Base-by-base conservation (phyloP, 2,797 vertebrate species). In the Macroramphosus scolopax region DNA sequence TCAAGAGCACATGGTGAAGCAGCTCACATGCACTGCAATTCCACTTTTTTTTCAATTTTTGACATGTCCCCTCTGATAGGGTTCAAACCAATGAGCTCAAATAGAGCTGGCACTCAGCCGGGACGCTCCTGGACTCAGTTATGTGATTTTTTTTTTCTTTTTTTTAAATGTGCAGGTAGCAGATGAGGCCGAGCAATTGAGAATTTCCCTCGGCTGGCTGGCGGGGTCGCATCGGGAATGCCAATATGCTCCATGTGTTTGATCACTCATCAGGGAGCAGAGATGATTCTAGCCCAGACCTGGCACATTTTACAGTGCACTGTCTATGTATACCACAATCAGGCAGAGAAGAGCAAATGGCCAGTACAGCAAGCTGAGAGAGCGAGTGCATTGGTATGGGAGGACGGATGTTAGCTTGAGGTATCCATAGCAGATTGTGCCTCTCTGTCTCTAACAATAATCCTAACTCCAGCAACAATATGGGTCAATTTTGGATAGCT, bases 141-240 rank as follows among this genome's bases (percentile, higher is more conserved):
- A 70, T 73, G 73, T 82, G 76, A 81, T 77, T 74, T 72, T 87
- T 82, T 65, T 34, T 70, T 81, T 73, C 69, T 54, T n/a, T n/a
- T n/a, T n/a, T n/a, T 22, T 22, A 22, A 22, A 57, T 68, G 65
- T 78, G 68, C 72, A 84, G 76, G 77, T 77, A 77, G 66, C 77
- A 77, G 59, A 80, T 73, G 72, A 79, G 66, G 39, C 57, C 48
- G 17, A 20, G 58, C 56, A 50, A 67, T 66, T 45, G 49, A 70
- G 44, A 75, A 55, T 41, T 55, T 70, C 63, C 49, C 57, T 36
- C 24, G 53, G 66, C 48, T 62, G 55, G 50, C 52, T 70, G 52
- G 51, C 32, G 33, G 31, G 45, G 55, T 58, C 51, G 77, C 69
- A 50, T 37, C 52, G 75, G 71, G 60, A 62, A 68, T 65, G 62